phyloP scores from a whole-genome alignment of 1,140 invertebrate species.

The Calephelis nemesis region DNA sequence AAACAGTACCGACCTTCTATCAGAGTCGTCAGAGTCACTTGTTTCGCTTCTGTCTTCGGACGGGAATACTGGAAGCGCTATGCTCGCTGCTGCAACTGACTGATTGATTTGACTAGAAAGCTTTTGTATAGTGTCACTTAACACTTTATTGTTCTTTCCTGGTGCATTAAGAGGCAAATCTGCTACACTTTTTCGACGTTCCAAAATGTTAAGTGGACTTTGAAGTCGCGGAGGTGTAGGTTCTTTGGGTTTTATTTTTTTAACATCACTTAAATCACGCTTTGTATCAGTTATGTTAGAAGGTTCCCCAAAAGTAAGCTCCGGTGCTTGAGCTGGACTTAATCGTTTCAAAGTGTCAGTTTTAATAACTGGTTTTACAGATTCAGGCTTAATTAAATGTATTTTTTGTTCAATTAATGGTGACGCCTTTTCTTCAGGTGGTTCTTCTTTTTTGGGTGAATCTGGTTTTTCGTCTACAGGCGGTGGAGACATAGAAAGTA shows the following conservation, averaged over 20 bases:
- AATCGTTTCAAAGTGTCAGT: conserved; percentile 48
- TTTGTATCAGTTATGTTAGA: conserved; percentile 57
- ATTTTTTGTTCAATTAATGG: conserved; percentile 46
- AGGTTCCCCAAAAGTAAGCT: conserved; percentile 67
- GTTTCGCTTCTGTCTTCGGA: conserved; percentile 71
- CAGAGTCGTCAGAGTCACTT: conserved; percentile 86
- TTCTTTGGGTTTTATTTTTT: conserved; percentile 62
- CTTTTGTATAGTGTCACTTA: conserved; percentile 82
- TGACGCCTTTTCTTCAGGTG: conserved; percentile 49
- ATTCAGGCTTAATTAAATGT: conserved; percentile 41
- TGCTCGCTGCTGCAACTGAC: conserved; percentile 51
- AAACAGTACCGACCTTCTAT: conserved; percentile 80
- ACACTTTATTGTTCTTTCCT: conserved; percentile 78
- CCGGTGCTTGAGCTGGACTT: conserved; percentile 45
- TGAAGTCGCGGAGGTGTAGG: conserved; percentile 52
- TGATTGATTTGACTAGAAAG: conserved; percentile 77
- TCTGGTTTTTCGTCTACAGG: conserved; percentile 53
- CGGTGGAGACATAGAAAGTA: conserved; percentile 68
- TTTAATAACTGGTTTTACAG: conserved; percentile 48
- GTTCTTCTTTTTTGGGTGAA: conserved; percentile 55
- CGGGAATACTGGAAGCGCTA: conserved; percentile 59
- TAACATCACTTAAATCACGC: conserved; percentile 51
- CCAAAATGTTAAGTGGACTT: conserved; percentile 61
- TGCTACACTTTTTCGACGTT: conserved; percentile 62
- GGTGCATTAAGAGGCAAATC: conserved; percentile 53